These are phyloP conservation scores for Adelosebastes latens DNA, from an alignment of 2,797 vertebrate genomes.

Conservation along the genomic window DNA sequence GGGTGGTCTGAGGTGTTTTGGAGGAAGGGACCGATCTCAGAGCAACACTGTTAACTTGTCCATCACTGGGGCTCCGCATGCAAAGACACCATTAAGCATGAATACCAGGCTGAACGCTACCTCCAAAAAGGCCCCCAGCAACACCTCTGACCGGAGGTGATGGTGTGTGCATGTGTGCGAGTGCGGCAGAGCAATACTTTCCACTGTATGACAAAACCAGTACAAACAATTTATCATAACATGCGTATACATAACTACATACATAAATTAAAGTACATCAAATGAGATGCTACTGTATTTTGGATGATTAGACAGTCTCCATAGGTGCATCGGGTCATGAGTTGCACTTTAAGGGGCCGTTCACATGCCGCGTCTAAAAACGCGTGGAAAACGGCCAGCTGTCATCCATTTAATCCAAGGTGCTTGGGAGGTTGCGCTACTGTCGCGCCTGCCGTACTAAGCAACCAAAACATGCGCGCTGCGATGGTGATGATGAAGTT, in stretches of 20 bases:
- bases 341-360: not conserved
- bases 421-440: too few species aligned
- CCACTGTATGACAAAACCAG: not conserved
- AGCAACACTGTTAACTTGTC: conserved; percentile 61
- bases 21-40: conserved; percentile 20
- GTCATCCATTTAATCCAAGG: too few species aligned
- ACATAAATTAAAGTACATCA: not conserved
- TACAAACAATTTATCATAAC: not conserved
- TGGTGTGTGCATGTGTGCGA: not conserved
- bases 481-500: too few species aligned
- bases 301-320: not conserved
- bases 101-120: conserved; percentile 11
- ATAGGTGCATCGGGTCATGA: conserved; percentile 10
- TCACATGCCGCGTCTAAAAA: fast-evolving
- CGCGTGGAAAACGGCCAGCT: too few species aligned
- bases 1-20: not conserved
- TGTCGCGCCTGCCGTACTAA: too few species aligned
- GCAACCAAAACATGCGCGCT: too few species aligned
- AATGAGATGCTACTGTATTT: not conserved
- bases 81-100: conserved; percentile 68
- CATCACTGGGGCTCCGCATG: conserved; percentile 55
- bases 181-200: conserved; percentile 31
- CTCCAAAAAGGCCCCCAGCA: not conserved
- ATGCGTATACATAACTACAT: too few species aligned
- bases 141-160: conserved; percentile 43